phyloP scores from a whole-genome alignment of 2,113 vertebrate genomes.

The Callopanchax toddi region DNA sequence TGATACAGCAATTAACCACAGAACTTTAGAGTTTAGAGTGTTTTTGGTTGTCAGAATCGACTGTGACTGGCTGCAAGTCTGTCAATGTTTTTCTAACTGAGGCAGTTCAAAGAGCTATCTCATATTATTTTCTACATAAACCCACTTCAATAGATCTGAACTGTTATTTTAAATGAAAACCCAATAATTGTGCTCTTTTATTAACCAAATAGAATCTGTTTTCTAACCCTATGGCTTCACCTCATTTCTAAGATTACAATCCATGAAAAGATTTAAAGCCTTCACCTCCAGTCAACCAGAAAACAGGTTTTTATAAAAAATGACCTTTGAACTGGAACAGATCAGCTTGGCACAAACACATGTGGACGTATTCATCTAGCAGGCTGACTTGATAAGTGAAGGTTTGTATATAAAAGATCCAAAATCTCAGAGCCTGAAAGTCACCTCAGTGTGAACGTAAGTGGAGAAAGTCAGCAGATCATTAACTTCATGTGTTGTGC shows the following conservation, averaged over 20 bases:
- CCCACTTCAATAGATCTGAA: too few species aligned
- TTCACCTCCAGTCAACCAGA: too few species aligned
- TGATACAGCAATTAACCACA: too few species aligned
- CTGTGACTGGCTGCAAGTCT: too few species aligned
- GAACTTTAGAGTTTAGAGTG: too few species aligned
- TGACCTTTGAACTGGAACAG: conserved; percentile 5
- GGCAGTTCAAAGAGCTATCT: too few species aligned
- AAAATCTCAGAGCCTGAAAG: conserved; percentile 12
- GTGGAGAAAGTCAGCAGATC: not conserved
- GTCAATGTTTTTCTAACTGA: too few species aligned
- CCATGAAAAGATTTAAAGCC: conserved; percentile 4
- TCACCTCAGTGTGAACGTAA: conserved; percentile 27
- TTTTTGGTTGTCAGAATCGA: too few species aligned
- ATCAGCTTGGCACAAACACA: conserved; percentile 49
- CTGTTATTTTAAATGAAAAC: too few species aligned
- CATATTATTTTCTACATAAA: too few species aligned
- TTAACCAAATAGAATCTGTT: too few species aligned
- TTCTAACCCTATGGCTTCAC: not conserved
- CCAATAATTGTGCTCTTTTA: too few species aligned
- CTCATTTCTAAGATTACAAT: conserved; percentile 7
- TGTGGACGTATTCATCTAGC: conserved; percentile 24
- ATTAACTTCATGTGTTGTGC: conserved; percentile 7
- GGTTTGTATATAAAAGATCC: conserved; percentile 2
- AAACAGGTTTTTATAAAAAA: conserved; percentile 3
- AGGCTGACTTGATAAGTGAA: conserved; percentile 9